Evolutionary conservation across 2,888 invertebrate genomes (phyloP), one percentile per base, ranked within the genome.

Genomic region (Phanerotoma sp.): DNA sequence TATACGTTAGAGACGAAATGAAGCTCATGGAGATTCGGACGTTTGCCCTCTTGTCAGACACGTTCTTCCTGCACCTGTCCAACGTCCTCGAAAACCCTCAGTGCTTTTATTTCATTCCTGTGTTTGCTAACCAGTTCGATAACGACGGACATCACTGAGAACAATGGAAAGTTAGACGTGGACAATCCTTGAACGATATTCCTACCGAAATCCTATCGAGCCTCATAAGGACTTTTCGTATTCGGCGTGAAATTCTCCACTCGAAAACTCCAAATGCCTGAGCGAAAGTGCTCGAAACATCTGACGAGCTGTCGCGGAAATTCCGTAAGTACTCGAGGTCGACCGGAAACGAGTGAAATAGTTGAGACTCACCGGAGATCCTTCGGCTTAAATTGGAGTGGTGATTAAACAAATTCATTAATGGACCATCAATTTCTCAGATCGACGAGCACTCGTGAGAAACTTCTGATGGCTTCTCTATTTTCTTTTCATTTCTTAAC

Each of bases 11-110:
- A 47, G 42, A 57, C 61, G 59, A 63, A 62, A 62, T 62, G 63
- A 65, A 61, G 55, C 47, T 56, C 65, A 62, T 64, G 62, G 62
- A 55, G 62, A 63, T 65, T 67, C 22, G 40, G 16, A 16, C 13
- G 11, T 46, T 33, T 13, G 20, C 21, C 10, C 15, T 32, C 47
- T 47, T 16, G 35, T 47, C 33, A 35, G 22, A 32, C 38, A 37
- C 38, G 37, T 37, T 38, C 37, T 18, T 45, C 37, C 37, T 46
- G 22, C 46, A 52, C 52, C 52, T 52, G 52, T 38, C 32, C 21
- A 28, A 35, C 33, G 50, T 41, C 42, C 38, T 38, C 38, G 20
- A 18, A 35, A 18, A 22, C 49, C 25, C 25, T 15, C 30, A 20
- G 20, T 33, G 41, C 50, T 30, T 40, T 32, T 40, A 41, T 50